A percentile compares a stretch with the other conserved stretches of the same genome.
These are phyloP conservation scores for Lasioglossum lativentre DNA, from an alignment of 2,888 invertebrate genomes.

Conservation along the genomic window DNA sequence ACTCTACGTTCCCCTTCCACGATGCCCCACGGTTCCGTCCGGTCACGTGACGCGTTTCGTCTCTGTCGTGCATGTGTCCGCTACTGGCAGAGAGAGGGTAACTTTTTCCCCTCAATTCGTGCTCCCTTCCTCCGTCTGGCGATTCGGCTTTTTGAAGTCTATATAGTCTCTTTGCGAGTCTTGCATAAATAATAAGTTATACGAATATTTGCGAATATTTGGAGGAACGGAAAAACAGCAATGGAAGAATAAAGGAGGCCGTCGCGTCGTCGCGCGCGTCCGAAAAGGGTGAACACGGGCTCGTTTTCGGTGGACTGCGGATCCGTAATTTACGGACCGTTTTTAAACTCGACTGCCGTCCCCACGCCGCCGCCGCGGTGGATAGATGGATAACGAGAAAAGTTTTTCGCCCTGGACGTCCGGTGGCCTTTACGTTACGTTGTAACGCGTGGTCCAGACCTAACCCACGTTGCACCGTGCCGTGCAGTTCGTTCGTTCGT, in stretches of 20 bases:
- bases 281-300: slow-evolving; percentile 26
- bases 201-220: not conserved
- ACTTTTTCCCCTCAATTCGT: no score
- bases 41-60: no score
- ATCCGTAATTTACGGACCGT: slow-evolving; percentile 65
- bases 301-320: slow-evolving; percentile 61
- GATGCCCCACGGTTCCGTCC: no score
- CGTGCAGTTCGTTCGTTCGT: slow-evolving; percentile 39
- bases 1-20: no score
- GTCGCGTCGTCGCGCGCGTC: not conserved
- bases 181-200: not conserved
- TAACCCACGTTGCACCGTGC: slow-evolving; percentile 50
- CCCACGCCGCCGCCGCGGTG: slow-evolving; percentile 45
- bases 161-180: no score
- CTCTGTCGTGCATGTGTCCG: no score
- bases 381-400: slow-evolving; percentile 75
- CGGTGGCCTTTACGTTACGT: slow-evolving; percentile 70
- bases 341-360: slow-evolving; percentile 43
- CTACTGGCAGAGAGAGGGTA: no score
- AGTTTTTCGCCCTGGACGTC: slow-evolving; percentile 71
- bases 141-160: no score
- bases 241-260: not conserved
- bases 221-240: not conserved
- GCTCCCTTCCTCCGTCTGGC: no score
- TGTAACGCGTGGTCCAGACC: slow-evolving; percentile 44